A percentile compares a stretch with the other conserved stretches of the same genome.
These are phyloP conservation scores for Hydrolagus affinis DNA, from an alignment of 2,113 vertebrate genomes.

Conservation along the genomic window DNA sequence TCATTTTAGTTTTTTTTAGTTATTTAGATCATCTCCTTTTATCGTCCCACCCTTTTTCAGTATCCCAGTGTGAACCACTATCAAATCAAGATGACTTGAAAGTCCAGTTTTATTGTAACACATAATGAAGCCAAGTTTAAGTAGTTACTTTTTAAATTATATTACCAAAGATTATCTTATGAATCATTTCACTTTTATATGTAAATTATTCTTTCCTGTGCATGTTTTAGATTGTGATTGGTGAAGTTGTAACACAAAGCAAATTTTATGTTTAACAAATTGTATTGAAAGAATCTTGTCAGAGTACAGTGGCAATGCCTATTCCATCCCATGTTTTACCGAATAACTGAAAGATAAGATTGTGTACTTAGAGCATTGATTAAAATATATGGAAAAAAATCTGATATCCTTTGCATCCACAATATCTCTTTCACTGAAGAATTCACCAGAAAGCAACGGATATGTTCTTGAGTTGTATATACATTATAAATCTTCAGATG, in stretches of 20 bases:
- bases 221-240: conserved; percentile 1
- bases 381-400: conserved; percentile 15
- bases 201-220: conserved; percentile 1
- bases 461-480: neutral
- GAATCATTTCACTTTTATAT: conserved; percentile 1
- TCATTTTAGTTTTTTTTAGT: neutral
- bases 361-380: conserved; percentile 20
- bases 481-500: neutral
- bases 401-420: neutral
- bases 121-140: neutral
- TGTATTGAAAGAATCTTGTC: neutral
- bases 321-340: neutral
- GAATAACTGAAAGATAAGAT: neutral
- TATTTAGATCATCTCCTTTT: no score
- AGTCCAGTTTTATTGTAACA: neutral
- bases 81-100: neutral
- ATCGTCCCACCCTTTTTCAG: no score
- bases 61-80: no score
- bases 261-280: neutral
- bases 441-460: neutral
- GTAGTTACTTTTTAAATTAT: neutral
- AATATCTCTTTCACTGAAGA: neutral
- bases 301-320: neutral
- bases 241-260: neutral
- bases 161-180: conserved; percentile 4